phyloP scores from a whole-genome alignment of 1,140 invertebrate species.

The Popillia japonica region DNA sequence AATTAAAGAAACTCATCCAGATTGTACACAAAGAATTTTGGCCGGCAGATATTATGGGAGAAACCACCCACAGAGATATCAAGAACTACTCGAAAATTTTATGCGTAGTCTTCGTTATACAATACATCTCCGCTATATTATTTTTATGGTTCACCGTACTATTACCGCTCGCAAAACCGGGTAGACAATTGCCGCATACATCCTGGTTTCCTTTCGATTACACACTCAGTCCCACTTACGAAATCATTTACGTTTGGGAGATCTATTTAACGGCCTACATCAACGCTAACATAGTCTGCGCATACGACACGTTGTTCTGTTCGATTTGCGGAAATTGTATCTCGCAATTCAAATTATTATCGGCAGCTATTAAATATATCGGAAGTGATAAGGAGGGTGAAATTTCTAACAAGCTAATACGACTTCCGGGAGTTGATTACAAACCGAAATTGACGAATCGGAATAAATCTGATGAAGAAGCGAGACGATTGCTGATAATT shows the following conservation, averaged over 20 bases:
- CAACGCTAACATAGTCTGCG: not conserved
- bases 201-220: conserved; percentile 8
- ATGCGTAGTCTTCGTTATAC: not conserved
- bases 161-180: not conserved
- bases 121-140: not conserved
- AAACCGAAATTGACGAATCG: not conserved
- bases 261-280: conserved; percentile 1
- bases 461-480: not conserved
- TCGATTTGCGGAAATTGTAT: conserved; percentile 6
- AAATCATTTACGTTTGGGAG: not conserved
- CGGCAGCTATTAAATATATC: not conserved
- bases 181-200: not conserved
- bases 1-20: not conserved
- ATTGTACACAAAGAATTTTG: not conserved
- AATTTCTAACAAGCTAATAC: not conserved
- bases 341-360: not conserved
- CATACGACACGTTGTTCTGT: not conserved
- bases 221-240: not conserved
- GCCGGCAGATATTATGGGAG: not conserved
- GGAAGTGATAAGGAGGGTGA: not conserved
- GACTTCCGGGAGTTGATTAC: not conserved
- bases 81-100: not conserved
- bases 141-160: not conserved
- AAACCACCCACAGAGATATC: not conserved
- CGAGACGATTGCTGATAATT: not conserved